These are phyloP conservation scores for Pelmatolapia mariae DNA, from an alignment of 2,113 vertebrate genomes.

Conservation along the genomic window DNA sequence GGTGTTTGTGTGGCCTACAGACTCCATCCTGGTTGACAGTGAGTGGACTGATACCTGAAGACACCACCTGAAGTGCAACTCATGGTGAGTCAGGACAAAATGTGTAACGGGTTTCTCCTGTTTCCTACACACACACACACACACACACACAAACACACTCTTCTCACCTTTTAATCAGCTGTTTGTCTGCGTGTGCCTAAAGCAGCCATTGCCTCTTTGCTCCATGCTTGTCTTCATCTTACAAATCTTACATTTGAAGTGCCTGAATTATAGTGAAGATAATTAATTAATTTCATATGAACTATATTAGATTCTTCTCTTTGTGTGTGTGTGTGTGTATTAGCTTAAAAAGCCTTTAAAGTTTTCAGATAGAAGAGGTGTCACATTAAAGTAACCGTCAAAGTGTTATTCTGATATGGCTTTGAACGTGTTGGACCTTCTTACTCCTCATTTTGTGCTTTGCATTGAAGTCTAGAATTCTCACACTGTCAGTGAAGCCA, in stretches of 20 bases:
- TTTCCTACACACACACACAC: not conserved
- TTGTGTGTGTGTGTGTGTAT: not conserved
- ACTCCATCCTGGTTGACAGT: not conserved
- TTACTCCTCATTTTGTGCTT: not conserved
- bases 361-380: not conserved
- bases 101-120: not conserved
- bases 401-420: not conserved
- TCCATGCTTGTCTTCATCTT: not conserved
- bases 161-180: not conserved
- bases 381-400: not conserved
- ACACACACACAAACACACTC: not conserved
- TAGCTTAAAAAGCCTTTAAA: not conserved
- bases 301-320: not conserved
- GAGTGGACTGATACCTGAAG: not conserved
- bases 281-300: not conserved
- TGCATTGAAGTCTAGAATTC: not conserved
- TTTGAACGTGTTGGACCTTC: not conserved
- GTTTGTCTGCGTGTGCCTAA: not conserved
- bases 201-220: not conserved
- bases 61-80: not conserved
- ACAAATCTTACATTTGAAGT: not conserved
- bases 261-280: not conserved
- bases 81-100: slow-evolving; percentile 35
- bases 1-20: slow-evolving; percentile 28
- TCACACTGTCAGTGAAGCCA: not conserved